phyloP scores from a whole-genome alignment of 2,797 vertebrate genomes.

The Lagodon rhomboides region DNA sequence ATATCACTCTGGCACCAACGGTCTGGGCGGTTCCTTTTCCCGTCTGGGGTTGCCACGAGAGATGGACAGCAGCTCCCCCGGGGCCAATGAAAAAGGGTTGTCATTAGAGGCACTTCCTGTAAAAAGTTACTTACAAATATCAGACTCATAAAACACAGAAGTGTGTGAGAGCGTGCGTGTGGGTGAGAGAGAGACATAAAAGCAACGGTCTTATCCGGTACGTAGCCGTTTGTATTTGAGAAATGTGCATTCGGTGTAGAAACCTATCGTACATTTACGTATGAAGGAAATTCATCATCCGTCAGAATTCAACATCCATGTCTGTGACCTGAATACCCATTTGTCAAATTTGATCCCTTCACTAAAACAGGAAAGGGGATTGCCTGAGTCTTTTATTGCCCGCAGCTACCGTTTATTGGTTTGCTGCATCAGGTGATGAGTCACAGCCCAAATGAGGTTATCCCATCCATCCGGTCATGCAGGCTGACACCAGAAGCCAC shows the following conservation, averaged over 20 bases:
- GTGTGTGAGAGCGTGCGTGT: conserved; percentile 11
- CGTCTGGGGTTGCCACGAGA: conserved; percentile 71
- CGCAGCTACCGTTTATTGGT: conserved; percentile 37
- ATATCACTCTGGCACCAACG: conserved; percentile 78
- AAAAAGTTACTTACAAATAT: conserved; percentile 81
- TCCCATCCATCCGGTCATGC: conserved; percentile 67
- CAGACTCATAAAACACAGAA: conserved; percentile 61
- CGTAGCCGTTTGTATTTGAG: conserved; percentile 21
- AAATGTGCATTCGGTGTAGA: not conserved
- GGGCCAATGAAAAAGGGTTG: conserved; percentile 67
- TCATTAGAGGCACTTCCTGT: conserved; percentile 76
- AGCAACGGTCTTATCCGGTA: conserved; percentile 4
- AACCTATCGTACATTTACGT: not conserved
- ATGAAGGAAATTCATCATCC: conserved; percentile 23
- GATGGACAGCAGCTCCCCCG: conserved; percentile 75
- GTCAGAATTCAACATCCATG: conserved; percentile 32
- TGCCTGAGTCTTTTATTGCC: conserved; percentile 48
- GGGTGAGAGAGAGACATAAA: conserved; percentile 14
- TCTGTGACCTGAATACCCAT: conserved; percentile 46
- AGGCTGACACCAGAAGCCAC: conserved; percentile 71
- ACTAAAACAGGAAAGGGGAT: conserved; percentile 43
- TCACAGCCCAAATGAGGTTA: conserved; percentile 76
- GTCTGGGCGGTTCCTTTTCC: conserved; percentile 76
- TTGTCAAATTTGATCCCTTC: conserved; percentile 51
- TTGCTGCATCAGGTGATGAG: conserved; percentile 75